phyloP scores from a whole-genome alignment of 2,797 vertebrate genomes.

The Forpus xanthops region DNA sequence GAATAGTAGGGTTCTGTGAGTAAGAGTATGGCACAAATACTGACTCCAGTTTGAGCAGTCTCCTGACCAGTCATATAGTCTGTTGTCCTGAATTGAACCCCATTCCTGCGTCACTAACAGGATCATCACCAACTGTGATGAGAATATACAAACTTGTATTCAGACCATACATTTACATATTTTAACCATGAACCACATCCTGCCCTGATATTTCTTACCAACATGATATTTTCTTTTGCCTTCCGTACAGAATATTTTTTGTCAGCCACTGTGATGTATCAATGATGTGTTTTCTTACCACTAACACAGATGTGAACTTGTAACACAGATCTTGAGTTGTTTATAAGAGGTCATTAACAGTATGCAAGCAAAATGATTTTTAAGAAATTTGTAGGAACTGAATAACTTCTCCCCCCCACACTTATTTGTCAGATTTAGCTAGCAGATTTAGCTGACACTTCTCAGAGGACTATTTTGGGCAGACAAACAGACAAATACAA shows the following conservation, averaged over 20 bases:
- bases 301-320: background rate
- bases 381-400: background rate
- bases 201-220: background rate
- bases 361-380: background rate
- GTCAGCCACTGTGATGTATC: background rate
- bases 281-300: background rate
- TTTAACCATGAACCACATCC: background rate
- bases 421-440: background rate
- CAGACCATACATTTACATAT: background rate
- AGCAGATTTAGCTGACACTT: background rate
- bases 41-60: background rate
- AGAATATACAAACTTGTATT: background rate
- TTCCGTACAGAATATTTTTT: background rate
- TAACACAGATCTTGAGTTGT: background rate
- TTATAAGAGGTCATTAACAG: background rate
- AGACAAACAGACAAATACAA: background rate
- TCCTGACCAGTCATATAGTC: background rate
- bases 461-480: background rate
- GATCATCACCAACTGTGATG: background rate
- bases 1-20: background rate
- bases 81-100: background rate
- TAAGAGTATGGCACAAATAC: background rate
- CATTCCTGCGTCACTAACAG: background rate
- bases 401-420: background rate
- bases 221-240: background rate